Evolutionary conservation across 2,113 vertebrate genomes (phyloP).

Genomic region (Coptodon rendalli): DNA sequence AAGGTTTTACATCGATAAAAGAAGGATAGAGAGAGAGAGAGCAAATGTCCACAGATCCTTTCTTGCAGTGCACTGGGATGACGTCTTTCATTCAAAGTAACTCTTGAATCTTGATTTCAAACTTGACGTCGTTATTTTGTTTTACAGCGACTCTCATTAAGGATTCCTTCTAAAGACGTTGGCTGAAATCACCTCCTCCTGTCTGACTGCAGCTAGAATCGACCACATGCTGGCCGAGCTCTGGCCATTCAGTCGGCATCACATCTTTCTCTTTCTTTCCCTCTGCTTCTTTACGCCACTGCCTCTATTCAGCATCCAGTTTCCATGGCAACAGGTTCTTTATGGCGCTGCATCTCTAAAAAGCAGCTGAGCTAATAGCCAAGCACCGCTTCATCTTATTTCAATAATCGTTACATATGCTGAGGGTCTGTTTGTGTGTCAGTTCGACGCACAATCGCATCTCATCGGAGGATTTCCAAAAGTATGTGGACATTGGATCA

Average conservation of each 20-base stretch:
- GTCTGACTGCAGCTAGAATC: background rate
- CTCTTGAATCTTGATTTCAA: background rate
- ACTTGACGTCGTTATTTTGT: background rate
- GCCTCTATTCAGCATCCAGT: slow-evolving; percentile 61
- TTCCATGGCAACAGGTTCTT: slow-evolving; percentile 62
- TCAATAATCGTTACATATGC: background rate
- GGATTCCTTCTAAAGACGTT: background rate
- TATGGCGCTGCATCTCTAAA: slow-evolving; percentile 17
- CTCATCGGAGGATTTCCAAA: background rate
- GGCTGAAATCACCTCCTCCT: background rate
- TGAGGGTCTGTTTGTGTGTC: background rate
- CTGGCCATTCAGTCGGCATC: background rate
- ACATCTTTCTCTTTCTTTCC: background rate
- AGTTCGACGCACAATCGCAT: background rate
- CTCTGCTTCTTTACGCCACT: background rate
- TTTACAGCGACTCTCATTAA: background rate
- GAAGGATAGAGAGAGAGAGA: background rate
- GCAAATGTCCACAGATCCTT: background rate
- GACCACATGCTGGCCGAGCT: background rate
- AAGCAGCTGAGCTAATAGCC: background rate
- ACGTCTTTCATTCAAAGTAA: background rate
- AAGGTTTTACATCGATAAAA: background rate
- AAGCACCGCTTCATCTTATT: background rate
- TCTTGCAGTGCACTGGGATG: background rate
- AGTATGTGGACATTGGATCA: background rate